Conservation (phyloP, 1,140 invertebrate species). For the Pseudomyrmex pallidus region DNA sequence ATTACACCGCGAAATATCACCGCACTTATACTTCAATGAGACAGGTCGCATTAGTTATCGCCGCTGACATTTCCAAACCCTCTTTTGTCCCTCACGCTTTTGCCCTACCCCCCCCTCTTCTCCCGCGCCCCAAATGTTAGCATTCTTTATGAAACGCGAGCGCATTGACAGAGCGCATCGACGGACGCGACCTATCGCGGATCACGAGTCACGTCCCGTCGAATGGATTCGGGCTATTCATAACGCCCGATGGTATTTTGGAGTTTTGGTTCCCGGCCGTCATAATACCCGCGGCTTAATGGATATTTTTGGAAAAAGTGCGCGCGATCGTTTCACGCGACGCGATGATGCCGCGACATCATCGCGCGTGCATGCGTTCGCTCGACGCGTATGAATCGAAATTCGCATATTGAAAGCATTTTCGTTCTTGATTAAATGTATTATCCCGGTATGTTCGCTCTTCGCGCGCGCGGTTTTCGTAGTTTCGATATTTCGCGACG, state of each 20-base stretch:
- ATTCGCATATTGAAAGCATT: slow-evolving; percentile 38
- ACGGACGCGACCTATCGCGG: slow-evolving; percentile 37
- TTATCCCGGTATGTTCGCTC: slow-evolving; percentile 31
- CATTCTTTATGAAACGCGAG: slow-evolving; percentile 53
- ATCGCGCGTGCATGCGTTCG: slow-evolving; percentile 21
- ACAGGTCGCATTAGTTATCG: slow-evolving; percentile 68
- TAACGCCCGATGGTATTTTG: slow-evolving; percentile 45
- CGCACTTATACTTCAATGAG: slow-evolving; percentile 72
- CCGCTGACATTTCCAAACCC: slow-evolving; percentile 70
- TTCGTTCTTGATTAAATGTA: slow-evolving; percentile 60
- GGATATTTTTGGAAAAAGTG: slow-evolving; percentile 42
- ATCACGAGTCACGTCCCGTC: slow-evolving; percentile 59
- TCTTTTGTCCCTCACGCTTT: not conserved
- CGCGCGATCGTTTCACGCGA: not conserved
- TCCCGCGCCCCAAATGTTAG: slow-evolving; percentile 58
- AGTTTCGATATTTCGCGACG: slow-evolving; percentile 33
- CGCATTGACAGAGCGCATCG: slow-evolving; percentile 7
- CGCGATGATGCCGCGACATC: slow-evolving; percentile 7
- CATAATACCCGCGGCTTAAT: slow-evolving; percentile 54
- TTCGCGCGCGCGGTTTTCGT: not conserved
- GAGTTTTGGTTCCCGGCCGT: slow-evolving; percentile 3
- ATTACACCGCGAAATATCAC: slow-evolving; percentile 78
- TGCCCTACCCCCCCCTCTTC: not conserved
- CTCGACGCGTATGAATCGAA: slow-evolving; percentile 42
- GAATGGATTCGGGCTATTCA: slow-evolving; percentile 48